Conservation (phyloP, 2,113 vertebrate genomes). For the Boulengeromyrus knoepffleri region DNA sequence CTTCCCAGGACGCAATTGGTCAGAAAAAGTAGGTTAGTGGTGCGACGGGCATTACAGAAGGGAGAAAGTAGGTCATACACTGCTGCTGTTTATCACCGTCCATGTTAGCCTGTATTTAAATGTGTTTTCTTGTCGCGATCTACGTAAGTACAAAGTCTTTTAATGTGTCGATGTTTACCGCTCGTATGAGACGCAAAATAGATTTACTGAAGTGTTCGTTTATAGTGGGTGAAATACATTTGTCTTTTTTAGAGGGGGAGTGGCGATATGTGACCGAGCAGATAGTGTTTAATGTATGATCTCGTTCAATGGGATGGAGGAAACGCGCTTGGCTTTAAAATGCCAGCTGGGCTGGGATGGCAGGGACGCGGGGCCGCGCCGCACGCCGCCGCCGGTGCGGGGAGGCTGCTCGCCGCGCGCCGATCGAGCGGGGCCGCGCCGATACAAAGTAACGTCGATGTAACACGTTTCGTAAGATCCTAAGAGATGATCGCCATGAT, state of each 20-base stretch:
- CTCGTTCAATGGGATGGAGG: not conserved
- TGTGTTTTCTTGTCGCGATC: conserved; percentile 25
- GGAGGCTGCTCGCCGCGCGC: not conserved
- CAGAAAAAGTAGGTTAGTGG: conserved; percentile 79
- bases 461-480: conserved; percentile 10
- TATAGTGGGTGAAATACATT: not conserved
- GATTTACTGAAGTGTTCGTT: not conserved
- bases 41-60: conserved; percentile 72
- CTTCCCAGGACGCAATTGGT: conserved; percentile 64
- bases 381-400: not conserved
- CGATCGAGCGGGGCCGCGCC: not conserved
- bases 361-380: not conserved
- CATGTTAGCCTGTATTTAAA: conserved; percentile 26
- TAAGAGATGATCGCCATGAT: conserved; percentile 4
- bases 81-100: conserved; percentile 52
- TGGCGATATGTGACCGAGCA: not conserved
- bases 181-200: not conserved
- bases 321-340: not conserved
- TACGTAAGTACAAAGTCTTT: conserved; percentile 33
- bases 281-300: not conserved
- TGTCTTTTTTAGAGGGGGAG: not conserved
- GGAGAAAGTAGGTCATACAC: conserved; percentile 79
- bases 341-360: not conserved
- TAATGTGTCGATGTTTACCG: not conserved
- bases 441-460: not conserved